phyloP scores from a whole-genome alignment of 35 echinoderm and acorn worm species.

The Amphiura filiformis region DNA sequence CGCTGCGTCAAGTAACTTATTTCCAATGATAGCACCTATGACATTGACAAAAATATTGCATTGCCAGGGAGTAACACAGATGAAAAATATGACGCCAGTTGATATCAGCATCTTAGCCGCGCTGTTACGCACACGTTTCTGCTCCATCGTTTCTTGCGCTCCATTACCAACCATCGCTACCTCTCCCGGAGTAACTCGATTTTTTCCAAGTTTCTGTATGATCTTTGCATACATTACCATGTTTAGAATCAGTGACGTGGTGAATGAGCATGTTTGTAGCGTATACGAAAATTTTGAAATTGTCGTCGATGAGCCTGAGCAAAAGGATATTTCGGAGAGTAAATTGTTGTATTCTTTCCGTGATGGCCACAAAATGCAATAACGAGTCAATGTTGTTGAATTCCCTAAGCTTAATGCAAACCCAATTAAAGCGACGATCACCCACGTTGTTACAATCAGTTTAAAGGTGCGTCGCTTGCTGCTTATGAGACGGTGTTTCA shows the following conservation, averaged over 20 bases:
- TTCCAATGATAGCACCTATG: background rate
- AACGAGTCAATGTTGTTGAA: background rate
- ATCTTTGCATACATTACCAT: background rate
- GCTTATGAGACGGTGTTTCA: background rate
- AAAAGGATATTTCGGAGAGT: background rate
- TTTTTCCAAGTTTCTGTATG: background rate
- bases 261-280: background rate
- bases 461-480: background rate
- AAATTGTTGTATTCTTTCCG: background rate
- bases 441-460: background rate
- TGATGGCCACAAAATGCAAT: background rate
- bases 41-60: background rate
- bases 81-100: background rate
- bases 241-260: background rate
- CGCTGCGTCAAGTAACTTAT: background rate
- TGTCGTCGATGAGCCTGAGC: background rate
- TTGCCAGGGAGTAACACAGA: background rate
- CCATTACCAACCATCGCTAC: background rate
- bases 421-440: background rate
- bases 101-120: background rate
- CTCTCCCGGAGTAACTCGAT: too few species aligned
- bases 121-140: background rate
- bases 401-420: background rate
- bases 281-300: background rate
- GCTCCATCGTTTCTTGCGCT: background rate